Percentiles rank a stretch among this genome's conserved stretches.
phyloP scores from a whole-genome alignment of 2,888 invertebrate species.

The Nymphalis polychloros region DNA sequence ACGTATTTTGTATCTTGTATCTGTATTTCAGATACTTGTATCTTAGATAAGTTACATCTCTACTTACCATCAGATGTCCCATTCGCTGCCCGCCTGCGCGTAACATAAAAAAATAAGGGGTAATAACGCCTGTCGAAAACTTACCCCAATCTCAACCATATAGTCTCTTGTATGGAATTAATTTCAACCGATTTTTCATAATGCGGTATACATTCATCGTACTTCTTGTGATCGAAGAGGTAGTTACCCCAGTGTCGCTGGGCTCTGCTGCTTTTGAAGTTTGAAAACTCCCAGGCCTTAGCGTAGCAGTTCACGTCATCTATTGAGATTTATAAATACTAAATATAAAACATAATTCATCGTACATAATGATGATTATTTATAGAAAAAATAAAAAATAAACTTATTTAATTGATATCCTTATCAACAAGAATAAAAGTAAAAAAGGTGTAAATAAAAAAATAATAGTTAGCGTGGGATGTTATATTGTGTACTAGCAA shows the following conservation, averaged over 20 bases:
- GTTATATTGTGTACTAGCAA: no score
- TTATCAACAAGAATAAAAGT: no score
- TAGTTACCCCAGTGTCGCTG: constrained; percentile 94
- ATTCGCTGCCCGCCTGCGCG: no score
- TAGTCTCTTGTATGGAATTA: constrained; percentile 92
- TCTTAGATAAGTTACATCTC: no score
- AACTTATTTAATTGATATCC: no score
- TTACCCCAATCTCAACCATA: constrained; percentile 91
- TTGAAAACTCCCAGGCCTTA: constrained; percentile 95
- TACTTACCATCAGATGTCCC: no score
- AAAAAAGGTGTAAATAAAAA: no score
- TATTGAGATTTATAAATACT: constrained; percentile 43
- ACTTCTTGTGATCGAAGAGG: constrained; percentile 88
- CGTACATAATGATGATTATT: background rate
- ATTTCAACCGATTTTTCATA: constrained; percentile 91
- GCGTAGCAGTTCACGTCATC: constrained; percentile 90
- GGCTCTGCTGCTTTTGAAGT: constrained; percentile 89
- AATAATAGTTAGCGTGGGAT: no score
- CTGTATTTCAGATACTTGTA: no score
- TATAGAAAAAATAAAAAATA: background rate
- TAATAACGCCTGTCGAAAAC: constrained; percentile 27
- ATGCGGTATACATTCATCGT: constrained; percentile 89
- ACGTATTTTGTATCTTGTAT: no score
- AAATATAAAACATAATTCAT: no score
- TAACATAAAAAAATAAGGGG: no score